These are phyloP conservation scores for Leptinotarsa defecta DNA, from an alignment of 1,140 invertebrate genomes.

Conservation along the genomic window DNA sequence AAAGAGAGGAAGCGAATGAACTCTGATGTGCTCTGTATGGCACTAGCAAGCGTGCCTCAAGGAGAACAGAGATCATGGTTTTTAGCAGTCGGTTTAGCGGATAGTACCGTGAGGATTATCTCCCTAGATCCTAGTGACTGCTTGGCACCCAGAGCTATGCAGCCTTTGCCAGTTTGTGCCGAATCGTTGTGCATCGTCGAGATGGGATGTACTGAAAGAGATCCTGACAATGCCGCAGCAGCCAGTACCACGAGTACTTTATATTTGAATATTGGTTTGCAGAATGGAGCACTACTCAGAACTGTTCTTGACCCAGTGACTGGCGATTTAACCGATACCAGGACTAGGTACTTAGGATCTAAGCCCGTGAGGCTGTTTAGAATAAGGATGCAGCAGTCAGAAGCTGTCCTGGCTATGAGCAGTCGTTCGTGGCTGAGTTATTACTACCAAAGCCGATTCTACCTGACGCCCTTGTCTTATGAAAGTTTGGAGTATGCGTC, in stretches of 20 bases:
- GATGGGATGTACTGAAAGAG: constrained; percentile 69
- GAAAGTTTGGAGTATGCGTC: constrained; percentile 97
- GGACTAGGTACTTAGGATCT: constrained; percentile 75
- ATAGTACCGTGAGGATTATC: constrained; percentile 97
- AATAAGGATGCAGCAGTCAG: constrained; percentile 84
- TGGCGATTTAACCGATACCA: constrained; percentile 94
- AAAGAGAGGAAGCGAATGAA: constrained; percentile 96
- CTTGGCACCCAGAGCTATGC: constrained; percentile 91
- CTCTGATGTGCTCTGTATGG: constrained; percentile 98
- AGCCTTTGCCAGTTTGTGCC: constrained; percentile 93
- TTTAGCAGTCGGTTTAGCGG: constrained; percentile 93
- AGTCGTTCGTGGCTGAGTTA: constrained; percentile 98
- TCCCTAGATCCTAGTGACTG: constrained; percentile 95
- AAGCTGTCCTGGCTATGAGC: constrained; percentile 97
- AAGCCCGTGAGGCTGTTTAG: constrained; percentile 31
- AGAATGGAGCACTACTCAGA: constrained; percentile 94
- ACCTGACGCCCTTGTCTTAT: constrained; percentile 94
- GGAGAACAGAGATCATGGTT: constrained; percentile 97
- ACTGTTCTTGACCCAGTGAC: constrained; percentile 96
- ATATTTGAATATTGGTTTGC: constrained; percentile 96
- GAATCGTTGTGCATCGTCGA: constrained; percentile 98
- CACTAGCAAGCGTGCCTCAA: constrained; percentile 89
- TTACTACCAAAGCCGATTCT: constrained; percentile 96
- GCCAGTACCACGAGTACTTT: constrained; percentile 71
- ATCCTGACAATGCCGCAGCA: constrained; percentile 60